Evolutionary conservation across 1,140 invertebrate species (phyloP).

Genomic region (Heterodera schachtii): DNA sequence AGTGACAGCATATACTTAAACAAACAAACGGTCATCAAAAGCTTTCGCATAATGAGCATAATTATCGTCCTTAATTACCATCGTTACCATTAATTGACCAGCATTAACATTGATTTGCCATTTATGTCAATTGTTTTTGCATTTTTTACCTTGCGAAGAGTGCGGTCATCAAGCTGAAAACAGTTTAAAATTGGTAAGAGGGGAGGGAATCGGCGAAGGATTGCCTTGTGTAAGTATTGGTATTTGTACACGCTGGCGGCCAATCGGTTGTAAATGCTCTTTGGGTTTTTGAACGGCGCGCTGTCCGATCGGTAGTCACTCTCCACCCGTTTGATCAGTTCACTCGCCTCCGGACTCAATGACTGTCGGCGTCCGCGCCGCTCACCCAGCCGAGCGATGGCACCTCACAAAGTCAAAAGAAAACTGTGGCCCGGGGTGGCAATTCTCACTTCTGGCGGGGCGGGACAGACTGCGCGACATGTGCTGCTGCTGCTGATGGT

Average conservation of each 20-base stretch:
- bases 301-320: conserved; percentile 43
- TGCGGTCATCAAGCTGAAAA: conserved; percentile 62
- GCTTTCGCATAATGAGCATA: too few relatives aligned
- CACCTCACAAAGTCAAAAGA: not conserved
- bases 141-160: conserved; percentile 43
- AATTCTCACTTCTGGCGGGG: conserved; percentile 40
- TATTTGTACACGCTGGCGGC: conserved; percentile 61
- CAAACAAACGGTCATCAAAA: too few relatives aligned
- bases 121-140: too few relatives aligned
- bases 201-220: too few relatives aligned
- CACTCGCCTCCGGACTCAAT: conserved; percentile 47
- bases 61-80: too few relatives aligned
- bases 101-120: too few relatives aligned
- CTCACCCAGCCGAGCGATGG: conserved; percentile 18
- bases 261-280: conserved; percentile 51
- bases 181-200: conserved; percentile 24
- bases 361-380: conserved; percentile 48
- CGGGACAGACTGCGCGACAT: conserved; percentile 53
- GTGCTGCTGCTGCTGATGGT: conserved; percentile 19
- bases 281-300: conserved; percentile 33
- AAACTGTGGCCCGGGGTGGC: not conserved
- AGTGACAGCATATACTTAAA: conserved; percentile 60
- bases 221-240: conserved; percentile 62
- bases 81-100: too few relatives aligned
- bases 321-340: conserved; percentile 55